These are phyloP conservation scores for Gopherus evgoodei DNA, from an alignment of 2,113 vertebrate genomes.

Conservation along the genomic window DNA sequence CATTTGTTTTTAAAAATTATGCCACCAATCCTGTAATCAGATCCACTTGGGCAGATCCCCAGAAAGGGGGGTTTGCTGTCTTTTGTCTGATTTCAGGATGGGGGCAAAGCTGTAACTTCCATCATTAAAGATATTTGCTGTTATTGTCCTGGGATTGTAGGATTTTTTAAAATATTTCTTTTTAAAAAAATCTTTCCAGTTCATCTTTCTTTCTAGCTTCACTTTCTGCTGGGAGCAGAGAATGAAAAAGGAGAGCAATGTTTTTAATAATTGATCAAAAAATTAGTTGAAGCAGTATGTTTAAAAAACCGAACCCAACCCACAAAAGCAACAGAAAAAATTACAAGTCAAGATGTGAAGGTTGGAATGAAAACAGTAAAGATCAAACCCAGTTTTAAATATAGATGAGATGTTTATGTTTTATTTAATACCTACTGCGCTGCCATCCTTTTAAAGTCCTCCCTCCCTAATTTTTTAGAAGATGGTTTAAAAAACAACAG, in stretches of 20 bases:
- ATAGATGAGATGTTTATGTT: constrained; percentile 58
- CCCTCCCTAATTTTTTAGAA: background rate
- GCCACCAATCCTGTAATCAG: fast-evolving
- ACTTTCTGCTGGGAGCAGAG: constrained; percentile 25
- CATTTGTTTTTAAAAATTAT: fast-evolving
- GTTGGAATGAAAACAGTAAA: background rate
- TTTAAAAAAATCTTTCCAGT: background rate
- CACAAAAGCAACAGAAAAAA: constrained; percentile 32
- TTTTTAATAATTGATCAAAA: constrained; percentile 72
- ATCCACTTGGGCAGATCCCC: background rate
- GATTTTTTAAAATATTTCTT: background rate
- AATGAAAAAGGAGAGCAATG: background rate
- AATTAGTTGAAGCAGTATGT: constrained; percentile 39
- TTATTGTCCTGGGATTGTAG: background rate
- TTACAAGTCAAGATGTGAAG: constrained; percentile 17
- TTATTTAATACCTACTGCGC: constrained; percentile 48
- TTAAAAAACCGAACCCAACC: background rate
- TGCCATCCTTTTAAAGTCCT: background rate
- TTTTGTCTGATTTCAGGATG: fast-evolving
- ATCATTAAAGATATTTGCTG: background rate
- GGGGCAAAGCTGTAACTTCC: background rate
- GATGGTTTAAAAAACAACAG: background rate
- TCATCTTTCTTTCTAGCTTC: constrained; percentile 18
- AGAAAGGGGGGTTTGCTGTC: fast-evolving
- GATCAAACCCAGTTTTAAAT: constrained; percentile 40